phyloP scores from a whole-genome alignment of 1,140 invertebrate genomes.

The Eriosoma lanigerum region DNA sequence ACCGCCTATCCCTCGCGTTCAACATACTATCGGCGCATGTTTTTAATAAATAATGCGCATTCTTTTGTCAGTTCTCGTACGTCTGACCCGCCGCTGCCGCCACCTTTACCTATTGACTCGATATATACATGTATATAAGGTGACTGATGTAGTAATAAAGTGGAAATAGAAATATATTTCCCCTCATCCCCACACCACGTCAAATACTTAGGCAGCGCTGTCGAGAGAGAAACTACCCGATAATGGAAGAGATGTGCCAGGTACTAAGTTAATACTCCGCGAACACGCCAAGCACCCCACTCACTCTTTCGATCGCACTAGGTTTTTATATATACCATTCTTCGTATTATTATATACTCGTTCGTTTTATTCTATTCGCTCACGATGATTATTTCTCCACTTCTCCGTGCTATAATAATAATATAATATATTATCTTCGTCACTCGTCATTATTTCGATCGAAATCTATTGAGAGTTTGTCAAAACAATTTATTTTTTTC shows the following conservation, averaged over 20 bases:
- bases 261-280: slow-evolving; percentile 29
- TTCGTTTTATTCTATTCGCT: slow-evolving; percentile 20
- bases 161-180: slow-evolving; percentile 21
- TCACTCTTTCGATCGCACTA: neutral
- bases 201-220: too few relatives aligned
- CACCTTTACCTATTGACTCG: neutral
- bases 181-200: too few relatives aligned
- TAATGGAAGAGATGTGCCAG: slow-evolving; percentile 45
- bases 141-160: slow-evolving; percentile 45
- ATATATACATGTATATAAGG: neutral
- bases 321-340: too few relatives aligned
- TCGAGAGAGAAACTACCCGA: slow-evolving; percentile 7
- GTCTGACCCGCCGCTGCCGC: neutral
- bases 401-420: neutral
- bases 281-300: slow-evolving; percentile 43
- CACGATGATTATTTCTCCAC: neutral
- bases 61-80: neutral
- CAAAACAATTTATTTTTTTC: too few relatives aligned
- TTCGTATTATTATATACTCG: neutral
- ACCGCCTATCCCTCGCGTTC: neutral
- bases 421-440: too few relatives aligned
- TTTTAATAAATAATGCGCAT: slow-evolving; percentile 39
- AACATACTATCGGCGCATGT: slow-evolving; percentile 4
- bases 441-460: too few relatives aligned
- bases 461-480: too few relatives aligned